Evolutionary conservation across 2,888 invertebrate species (phyloP).

Genomic region (Macaria notata): DNA sequence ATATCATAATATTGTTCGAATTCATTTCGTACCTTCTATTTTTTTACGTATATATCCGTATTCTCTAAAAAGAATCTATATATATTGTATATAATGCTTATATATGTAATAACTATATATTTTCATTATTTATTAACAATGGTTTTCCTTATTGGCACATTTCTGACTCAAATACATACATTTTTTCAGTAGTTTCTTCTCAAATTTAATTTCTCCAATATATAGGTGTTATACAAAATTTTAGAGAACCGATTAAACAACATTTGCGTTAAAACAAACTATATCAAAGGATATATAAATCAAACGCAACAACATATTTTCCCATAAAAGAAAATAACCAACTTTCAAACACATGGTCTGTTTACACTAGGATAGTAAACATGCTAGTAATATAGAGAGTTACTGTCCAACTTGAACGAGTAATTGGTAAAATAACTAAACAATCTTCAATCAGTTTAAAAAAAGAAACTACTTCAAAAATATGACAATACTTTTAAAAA

Average conservation of each 20-base stretch:
- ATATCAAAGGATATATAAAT: slow-evolving; percentile 73
- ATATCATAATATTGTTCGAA: slow-evolving; percentile 31
- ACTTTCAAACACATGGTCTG: slow-evolving; percentile 4
- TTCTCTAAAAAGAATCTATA: slow-evolving; percentile 43
- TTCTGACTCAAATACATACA: slow-evolving; percentile 57
- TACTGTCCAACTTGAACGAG: slow-evolving; percentile 12
- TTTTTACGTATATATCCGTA: slow-evolving; percentile 36
- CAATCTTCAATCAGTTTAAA: neutral
- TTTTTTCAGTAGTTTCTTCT: slow-evolving; percentile 46
- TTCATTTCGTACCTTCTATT: slow-evolving; percentile 31
- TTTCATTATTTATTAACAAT: slow-evolving; percentile 60
- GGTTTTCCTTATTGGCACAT: slow-evolving; percentile 73
- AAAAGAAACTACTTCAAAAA: slow-evolving; percentile 39
- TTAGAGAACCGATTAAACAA: slow-evolving; percentile 6
- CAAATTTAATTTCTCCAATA: neutral
- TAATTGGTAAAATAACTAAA: neutral
- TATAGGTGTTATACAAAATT: no score
- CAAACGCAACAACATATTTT: slow-evolving; percentile 54
- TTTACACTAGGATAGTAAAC: slow-evolving; percentile 14
- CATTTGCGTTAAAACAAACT: slow-evolving; percentile 58
- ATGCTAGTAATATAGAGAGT: slow-evolving; percentile 2
- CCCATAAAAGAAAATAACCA: slow-evolving; percentile 19
- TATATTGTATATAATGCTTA: slow-evolving; percentile 58
- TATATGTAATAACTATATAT: slow-evolving; percentile 74
- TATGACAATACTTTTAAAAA: slow-evolving; percentile 30